phyloP scores from a whole-genome alignment of 1,140 invertebrate species.

The Pissodes strobi region DNA sequence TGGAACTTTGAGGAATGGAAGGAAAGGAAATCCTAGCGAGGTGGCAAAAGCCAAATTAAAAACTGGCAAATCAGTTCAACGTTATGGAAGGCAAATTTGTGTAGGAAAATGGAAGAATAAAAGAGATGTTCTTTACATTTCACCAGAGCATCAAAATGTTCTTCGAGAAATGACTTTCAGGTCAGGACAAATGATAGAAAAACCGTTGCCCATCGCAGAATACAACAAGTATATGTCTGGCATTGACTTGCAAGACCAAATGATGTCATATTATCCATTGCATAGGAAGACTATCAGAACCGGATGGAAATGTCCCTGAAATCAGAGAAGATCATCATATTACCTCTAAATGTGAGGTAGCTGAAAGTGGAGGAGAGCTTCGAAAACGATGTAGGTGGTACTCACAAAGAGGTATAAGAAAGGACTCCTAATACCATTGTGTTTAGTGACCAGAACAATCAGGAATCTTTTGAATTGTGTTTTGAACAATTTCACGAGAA shows the following conservation, averaged over 20 bases:
- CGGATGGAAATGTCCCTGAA: too few species aligned
- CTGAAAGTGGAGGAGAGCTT: too few species aligned
- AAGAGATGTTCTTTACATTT: slow-evolving; percentile 48
- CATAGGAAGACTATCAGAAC: slow-evolving; percentile 47
- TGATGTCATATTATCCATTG: slow-evolving; percentile 49
- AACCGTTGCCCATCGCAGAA: slow-evolving; percentile 42
- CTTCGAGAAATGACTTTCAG: slow-evolving; percentile 32
- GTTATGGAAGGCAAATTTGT: too few species aligned
- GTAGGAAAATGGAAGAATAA: slow-evolving; percentile 53
- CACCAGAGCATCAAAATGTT: slow-evolving; percentile 39
- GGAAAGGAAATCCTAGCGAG: slow-evolving; percentile 40
- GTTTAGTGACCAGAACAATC: too few species aligned
- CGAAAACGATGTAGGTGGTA: too few species aligned
- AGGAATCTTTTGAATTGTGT: too few species aligned
- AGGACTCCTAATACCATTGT: too few species aligned
- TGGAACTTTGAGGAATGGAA: slow-evolving; percentile 51
- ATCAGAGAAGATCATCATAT: too few species aligned
- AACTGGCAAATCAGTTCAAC: slow-evolving; percentile 44
- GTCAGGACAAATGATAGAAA: slow-evolving; percentile 37
- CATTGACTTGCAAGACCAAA: slow-evolving; percentile 50
- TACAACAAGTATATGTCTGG: slow-evolving; percentile 50
- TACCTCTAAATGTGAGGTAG: too few species aligned
- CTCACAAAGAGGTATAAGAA: too few species aligned
- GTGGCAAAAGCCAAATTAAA: slow-evolving; percentile 35
- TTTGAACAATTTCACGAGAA: too few species aligned